These are phyloP conservation scores for Cryptus viduatorius DNA, from an alignment of 2,888 invertebrate genomes.

Conservation along the genomic window DNA sequence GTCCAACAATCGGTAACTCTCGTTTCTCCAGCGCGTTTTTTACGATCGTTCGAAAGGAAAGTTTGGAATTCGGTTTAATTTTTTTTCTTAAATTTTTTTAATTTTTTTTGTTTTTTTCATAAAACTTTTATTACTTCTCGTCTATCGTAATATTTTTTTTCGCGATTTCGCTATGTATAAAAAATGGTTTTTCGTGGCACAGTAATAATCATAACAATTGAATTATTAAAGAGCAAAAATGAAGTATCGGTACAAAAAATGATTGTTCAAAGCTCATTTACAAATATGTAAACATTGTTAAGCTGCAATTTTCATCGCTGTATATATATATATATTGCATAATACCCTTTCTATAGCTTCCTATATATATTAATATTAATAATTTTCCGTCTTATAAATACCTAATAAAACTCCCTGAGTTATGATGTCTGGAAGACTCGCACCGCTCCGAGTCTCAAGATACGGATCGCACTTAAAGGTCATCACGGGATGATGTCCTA, in stretches of 20 bases:
- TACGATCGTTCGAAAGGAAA: background rate
- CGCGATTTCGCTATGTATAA: conserved; percentile 10
- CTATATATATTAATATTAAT: conserved; percentile 35
- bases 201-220: conserved; percentile 12
- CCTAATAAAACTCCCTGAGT: conserved; percentile 84
- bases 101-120: background rate
- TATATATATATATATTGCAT: background rate
- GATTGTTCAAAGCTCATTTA: conserved; percentile 5
- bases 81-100: too few relatives aligned
- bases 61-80: background rate
- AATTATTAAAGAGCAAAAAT: conserved; percentile 26
- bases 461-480: conserved; percentile 84
- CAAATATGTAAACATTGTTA: conserved; percentile 43
- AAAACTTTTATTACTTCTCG: background rate
- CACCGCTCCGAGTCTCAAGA: conserved; percentile 77
- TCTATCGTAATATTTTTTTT: background rate
- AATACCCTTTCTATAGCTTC: background rate
- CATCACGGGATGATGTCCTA: conserved; percentile 83
- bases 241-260: conserved; percentile 51
- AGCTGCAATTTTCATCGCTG: conserved; percentile 21
- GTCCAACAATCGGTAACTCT: background rate
- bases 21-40: background rate
- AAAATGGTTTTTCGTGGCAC: conserved; percentile 6
- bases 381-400: conserved; percentile 78
- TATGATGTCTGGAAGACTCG: conserved; percentile 84